Evolutionary conservation across 2,888 invertebrate genomes (phyloP).

Genomic region (Limnephilus auricula): DNA sequence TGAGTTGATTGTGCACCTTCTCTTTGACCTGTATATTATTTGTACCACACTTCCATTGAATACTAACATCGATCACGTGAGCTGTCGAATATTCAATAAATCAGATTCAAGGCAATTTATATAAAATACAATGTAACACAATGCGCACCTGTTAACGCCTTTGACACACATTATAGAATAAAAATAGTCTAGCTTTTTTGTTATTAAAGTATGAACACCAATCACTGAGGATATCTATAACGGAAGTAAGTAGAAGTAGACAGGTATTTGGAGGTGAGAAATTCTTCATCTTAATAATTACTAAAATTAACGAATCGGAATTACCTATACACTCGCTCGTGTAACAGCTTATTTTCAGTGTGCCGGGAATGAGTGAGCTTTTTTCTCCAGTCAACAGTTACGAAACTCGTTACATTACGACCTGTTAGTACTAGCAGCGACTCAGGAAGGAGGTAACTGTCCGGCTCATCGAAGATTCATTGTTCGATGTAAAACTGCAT

Average conservation of each 20-base stretch:
- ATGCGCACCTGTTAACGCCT: slow-evolving; percentile 2
- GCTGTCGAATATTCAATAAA: not conserved
- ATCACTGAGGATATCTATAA: not conserved
- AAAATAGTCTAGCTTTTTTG: not conserved
- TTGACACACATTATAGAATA: not conserved
- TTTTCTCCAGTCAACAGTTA: slow-evolving; percentile 31
- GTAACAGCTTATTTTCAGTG: not conserved
- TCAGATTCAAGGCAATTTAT: not conserved
- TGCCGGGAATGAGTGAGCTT: slow-evolving; percentile 5
- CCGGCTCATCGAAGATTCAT: slow-evolving; percentile 29
- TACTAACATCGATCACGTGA: slow-evolving; percentile 9
- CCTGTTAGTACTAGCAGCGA: not conserved
- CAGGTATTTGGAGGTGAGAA: not conserved
- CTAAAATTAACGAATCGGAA: not conserved
- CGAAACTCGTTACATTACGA: slow-evolving; percentile 43
- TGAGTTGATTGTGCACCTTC: slow-evolving; percentile 26
- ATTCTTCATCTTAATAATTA: not conserved
- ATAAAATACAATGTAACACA: not conserved
- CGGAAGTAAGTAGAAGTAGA: not conserved
- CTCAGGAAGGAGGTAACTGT: slow-evolving; percentile 26
- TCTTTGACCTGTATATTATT: slow-evolving; percentile 38
- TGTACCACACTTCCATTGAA: not conserved
- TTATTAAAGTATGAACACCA: not conserved
- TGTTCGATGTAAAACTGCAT: slow-evolving; percentile 37
- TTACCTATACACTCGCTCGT: not conserved